A percentile compares a stretch with the other conserved stretches of the same genome.
Evolutionary conservation across 1,140 invertebrate species (phyloP).

Genomic region (Proctacanthus coquilletti): DNA sequence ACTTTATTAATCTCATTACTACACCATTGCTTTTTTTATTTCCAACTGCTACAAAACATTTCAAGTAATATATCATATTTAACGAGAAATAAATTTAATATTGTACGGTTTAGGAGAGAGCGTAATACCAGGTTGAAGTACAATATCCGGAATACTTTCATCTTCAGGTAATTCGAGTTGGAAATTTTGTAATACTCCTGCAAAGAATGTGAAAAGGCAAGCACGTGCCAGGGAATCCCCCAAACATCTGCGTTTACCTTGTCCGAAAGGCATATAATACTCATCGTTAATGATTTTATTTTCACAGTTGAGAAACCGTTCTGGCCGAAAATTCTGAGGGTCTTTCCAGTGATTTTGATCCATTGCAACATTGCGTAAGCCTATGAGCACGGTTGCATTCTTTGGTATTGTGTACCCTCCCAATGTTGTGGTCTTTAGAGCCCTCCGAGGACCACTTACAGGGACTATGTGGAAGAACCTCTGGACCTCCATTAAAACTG

Average conservation of each 20-base stretch:
- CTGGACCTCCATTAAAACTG: constrained; percentile 47
- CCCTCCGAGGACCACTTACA: constrained; percentile 49
- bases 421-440: constrained; percentile 38
- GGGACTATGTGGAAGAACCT: constrained; percentile 45
- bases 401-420: constrained; percentile 50
- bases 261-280: constrained; percentile 48
- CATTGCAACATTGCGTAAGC: constrained; percentile 44
- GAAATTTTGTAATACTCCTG: constrained; percentile 47
- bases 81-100: constrained; percentile 19
- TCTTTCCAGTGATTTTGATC: constrained; percentile 46
- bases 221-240: constrained; percentile 57
- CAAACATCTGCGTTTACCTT: constrained; percentile 55
- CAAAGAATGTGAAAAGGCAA: constrained; percentile 57
- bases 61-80: background rate
- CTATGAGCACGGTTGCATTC: constrained; percentile 45
- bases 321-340: constrained; percentile 52
- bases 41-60: too few relatives aligned
- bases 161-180: constrained; percentile 19
- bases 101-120: constrained; percentile 28
- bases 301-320: constrained; percentile 41
- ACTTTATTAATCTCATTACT: too few relatives aligned
- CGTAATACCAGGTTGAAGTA: constrained; percentile 23
- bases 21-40: too few relatives aligned
- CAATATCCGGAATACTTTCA: constrained; percentile 13
- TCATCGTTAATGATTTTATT: constrained; percentile 21